Evolutionary conservation across 2,888 invertebrate species (phyloP).

Genomic region (Amiota communis): DNA sequence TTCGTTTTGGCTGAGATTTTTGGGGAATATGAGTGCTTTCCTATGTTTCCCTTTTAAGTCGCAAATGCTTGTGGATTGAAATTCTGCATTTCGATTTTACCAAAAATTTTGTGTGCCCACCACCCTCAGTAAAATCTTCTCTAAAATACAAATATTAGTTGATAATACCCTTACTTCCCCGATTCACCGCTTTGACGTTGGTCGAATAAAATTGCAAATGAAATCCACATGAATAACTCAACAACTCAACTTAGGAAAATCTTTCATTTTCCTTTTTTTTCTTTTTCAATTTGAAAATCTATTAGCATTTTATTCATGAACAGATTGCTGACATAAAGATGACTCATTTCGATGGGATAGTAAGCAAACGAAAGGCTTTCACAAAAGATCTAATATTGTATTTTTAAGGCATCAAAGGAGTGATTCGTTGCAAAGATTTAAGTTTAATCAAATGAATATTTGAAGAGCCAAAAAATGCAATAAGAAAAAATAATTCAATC

Average conservation of each 20-base stretch:
- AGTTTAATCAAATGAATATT: too few relatives aligned
- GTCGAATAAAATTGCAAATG: slow-evolving; percentile 8
- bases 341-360: background rate
- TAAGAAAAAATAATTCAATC: too few relatives aligned
- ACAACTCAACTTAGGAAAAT: slow-evolving; percentile 14
- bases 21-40: background rate
- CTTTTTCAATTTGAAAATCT: slow-evolving; percentile 16
- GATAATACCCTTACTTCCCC: background rate
- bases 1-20: slow-evolving; percentile 6
- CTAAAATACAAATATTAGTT: background rate
- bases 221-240: slow-evolving; percentile 28
- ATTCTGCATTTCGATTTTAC: slow-evolving; percentile 21
- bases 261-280: background rate
- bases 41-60: background rate
- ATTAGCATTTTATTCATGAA: slow-evolving; percentile 29
- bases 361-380: background rate
- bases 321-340: slow-evolving; percentile 8
- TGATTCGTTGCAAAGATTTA: too few relatives aligned
- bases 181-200: background rate
- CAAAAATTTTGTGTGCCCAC: background rate
- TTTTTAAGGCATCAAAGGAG: too few relatives aligned
- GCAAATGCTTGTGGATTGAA: slow-evolving; percentile 5
- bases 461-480: too few relatives aligned
- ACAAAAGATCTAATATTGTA: too few relatives aligned
- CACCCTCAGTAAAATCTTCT: too few relatives aligned